Evolutionary conservation across 2,797 vertebrate genomes (phyloP), one percentile per base, ranked within the genome.

Genomic region (Tangara arthus): DNA sequence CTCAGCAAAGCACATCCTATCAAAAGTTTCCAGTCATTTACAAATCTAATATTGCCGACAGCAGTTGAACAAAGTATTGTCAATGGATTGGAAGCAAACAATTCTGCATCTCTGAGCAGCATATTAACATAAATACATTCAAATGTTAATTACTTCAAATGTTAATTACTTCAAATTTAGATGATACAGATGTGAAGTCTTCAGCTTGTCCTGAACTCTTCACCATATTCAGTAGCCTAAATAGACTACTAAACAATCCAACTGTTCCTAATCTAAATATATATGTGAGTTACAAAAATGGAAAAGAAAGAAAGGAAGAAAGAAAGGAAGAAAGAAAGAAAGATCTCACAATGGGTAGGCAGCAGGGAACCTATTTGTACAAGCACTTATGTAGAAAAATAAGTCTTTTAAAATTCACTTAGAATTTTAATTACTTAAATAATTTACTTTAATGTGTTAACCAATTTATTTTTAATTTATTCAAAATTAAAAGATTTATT

Each of bases 111-210:
- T 79, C 16, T 52, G 77, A 91, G 76, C 37, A 27, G 49, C 2
- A 2, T 77, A 89, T 90, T 95, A 93, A 92, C 82, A 73, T n/a
- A 94, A 70, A 90, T 90, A 90, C 77, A 95, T 93, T 96, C 81
- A 95, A 60, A 90, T 93, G 85, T 75, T 94, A 95, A 96, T 92
- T 83, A 49, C 26, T 93, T 93, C 64, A 91, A 57, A 89, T 89
- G 71, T 73, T 90, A 93, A 95, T 90, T 72, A 73, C 52, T 89
- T 66, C 86, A 70, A 66, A 87, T 94, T 86, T 83, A 89, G 81
- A 92, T 59, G 27, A 92, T 91, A 83, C 81, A 82, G 84, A 87
- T 91, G 87, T 71, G 84, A 89, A 89, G 91, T 93, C 69, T 87
- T 82, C 71, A 53, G 27, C 89, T 92, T 91, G 76, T 91, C 89